Evolutionary conservation across 2,888 invertebrate genomes (phyloP).

Genomic region (Escarpia spicata): DNA sequence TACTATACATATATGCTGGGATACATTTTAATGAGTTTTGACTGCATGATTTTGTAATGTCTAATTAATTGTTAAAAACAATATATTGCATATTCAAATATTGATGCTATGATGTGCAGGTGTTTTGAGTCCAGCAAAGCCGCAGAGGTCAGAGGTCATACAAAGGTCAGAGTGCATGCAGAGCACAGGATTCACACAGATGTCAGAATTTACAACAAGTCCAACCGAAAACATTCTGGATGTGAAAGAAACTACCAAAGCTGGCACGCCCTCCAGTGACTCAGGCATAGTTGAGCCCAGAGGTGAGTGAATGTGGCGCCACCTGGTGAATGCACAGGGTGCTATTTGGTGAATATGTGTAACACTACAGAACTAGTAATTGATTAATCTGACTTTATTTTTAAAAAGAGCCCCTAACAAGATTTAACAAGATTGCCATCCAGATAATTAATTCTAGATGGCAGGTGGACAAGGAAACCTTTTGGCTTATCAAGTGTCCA

Average conservation of each 20-base stretch:
- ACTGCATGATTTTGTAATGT: neutral
- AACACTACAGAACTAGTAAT: neutral
- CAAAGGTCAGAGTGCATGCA: neutral
- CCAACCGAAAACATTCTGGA: neutral
- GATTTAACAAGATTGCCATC: too few relatives aligned
- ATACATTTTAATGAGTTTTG: too few relatives aligned
- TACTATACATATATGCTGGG: too few relatives aligned
- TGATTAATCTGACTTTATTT: neutral
- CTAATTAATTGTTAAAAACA: neutral
- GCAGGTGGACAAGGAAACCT: too few relatives aligned
- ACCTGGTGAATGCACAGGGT: neutral
- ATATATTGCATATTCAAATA: neutral
- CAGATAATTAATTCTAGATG: too few relatives aligned
- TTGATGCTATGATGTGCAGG: neutral
- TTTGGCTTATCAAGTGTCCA: too few relatives aligned
- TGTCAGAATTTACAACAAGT: neutral
- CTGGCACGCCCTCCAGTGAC: slow-evolving; percentile 22
- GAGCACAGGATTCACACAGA: neutral
- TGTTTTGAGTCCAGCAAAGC: neutral
- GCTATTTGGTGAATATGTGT: neutral
- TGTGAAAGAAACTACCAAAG: neutral
- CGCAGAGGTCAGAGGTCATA: neutral
- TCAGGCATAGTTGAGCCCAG: slow-evolving; percentile 17
- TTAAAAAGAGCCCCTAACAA: neutral
- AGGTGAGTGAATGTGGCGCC: neutral